A percentile compares a stretch with the other conserved stretches of the same genome.
Conservation (phyloP, 2,888 invertebrate genomes). For the Kryphioiulus occultus region DNA sequence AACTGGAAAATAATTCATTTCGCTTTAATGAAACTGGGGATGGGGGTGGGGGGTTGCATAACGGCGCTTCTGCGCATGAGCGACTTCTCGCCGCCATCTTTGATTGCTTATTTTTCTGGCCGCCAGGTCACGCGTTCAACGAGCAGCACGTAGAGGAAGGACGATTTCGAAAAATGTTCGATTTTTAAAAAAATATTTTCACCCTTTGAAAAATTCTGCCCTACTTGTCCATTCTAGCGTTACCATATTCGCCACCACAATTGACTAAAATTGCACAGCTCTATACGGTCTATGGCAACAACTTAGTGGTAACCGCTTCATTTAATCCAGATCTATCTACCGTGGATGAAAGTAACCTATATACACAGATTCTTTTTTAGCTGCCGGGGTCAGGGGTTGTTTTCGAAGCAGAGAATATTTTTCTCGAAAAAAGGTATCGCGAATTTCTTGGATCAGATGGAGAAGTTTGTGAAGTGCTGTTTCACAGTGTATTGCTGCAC, state of each 20-base stretch:
- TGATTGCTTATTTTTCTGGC: not conserved
- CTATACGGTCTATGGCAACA: not conserved
- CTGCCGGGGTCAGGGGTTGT: not conserved
- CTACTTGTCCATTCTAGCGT: not conserved
- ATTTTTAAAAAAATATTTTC: not conserved
- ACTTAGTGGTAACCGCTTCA: not conserved
- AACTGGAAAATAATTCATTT: slow-evolving; percentile 10
- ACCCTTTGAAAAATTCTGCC: not conserved
- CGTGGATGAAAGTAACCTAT: not conserved
- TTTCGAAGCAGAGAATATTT: no score
- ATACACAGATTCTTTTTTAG: not conserved
- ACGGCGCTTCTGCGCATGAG: slow-evolving; percentile 21
- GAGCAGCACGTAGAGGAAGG: not conserved
- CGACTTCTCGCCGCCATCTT: not conserved
- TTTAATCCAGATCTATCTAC: not conserved
- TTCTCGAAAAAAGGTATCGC: no score
- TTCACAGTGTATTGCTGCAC: no score
- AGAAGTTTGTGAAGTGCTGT: no score
- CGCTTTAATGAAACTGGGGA: not conserved
- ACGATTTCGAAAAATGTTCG: not conserved
- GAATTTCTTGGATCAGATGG: no score
- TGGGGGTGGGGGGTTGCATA: not conserved
- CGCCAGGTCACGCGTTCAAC: not conserved
- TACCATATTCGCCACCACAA: not conserved
- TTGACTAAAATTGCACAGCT: not conserved